Conservation (phyloP, 1,140 invertebrate genomes). For the Hycleus cichorii region DNA sequence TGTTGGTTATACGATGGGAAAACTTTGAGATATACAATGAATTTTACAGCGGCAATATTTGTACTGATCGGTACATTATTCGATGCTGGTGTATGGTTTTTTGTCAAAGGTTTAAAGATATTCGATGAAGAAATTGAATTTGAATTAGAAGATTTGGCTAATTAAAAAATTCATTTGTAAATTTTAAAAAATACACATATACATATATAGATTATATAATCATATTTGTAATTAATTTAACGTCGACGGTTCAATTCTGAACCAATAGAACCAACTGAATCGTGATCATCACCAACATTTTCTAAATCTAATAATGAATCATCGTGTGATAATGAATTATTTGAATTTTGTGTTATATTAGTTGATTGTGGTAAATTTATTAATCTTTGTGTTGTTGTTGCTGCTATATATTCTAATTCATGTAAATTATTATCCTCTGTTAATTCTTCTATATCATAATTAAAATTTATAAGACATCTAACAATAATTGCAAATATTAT, state of each 20-base stretch:
- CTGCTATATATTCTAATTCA: slow-evolving; percentile 7
- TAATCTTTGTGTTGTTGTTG: slow-evolving; percentile 15
- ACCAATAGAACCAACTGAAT: slow-evolving; percentile 4
- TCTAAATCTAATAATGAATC: slow-evolving; percentile 22
- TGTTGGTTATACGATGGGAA: slow-evolving; percentile 66
- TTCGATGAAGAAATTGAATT: slow-evolving; percentile 58
- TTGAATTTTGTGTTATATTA: background rate
- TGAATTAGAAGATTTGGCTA: slow-evolving; percentile 28
- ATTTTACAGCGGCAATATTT: slow-evolving; percentile 59
- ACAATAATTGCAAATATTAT: slow-evolving; percentile 18
- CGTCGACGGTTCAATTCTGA: background rate
- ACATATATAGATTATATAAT: too few species aligned
- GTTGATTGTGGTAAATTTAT: slow-evolving; percentile 4
- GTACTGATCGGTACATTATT: slow-evolving; percentile 57
- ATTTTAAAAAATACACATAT: too few species aligned
- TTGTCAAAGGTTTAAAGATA: slow-evolving; percentile 60
- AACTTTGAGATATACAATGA: slow-evolving; percentile 56
- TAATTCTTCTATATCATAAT: background rate
- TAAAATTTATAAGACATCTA: slow-evolving; percentile 5
- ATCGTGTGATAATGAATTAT: slow-evolving; percentile 7
- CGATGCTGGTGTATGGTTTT: slow-evolving; percentile 60
- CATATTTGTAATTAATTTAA: background rate
- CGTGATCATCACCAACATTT: slow-evolving; percentile 27
- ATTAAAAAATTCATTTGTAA: slow-evolving; percentile 4
- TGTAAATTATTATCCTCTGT: slow-evolving; percentile 1